These are phyloP conservation scores for Leptobrachium leishanense DNA, from an alignment of 2,113 vertebrate species.

Conservation along the genomic window DNA sequence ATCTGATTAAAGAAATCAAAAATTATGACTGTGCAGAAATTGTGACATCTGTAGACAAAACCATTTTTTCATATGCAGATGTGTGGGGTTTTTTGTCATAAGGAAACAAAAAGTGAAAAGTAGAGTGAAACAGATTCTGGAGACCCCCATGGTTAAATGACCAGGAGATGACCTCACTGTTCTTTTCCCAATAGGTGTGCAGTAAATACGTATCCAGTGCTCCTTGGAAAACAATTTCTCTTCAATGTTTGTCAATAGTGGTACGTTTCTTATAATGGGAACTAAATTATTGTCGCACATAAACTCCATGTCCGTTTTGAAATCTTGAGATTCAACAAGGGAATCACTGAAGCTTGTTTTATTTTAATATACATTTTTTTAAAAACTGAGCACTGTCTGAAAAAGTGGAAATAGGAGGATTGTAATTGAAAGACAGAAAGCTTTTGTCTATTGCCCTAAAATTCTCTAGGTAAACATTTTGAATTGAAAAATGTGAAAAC, in stretches of 20 bases:
- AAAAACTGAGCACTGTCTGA: not conserved
- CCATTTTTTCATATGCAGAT: conserved; percentile 48
- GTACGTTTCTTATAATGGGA: conserved; percentile 2
- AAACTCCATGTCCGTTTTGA: not conserved
- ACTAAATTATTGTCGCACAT: not conserved
- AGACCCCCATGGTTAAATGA: conserved; percentile 44
- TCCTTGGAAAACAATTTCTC: conserved; percentile 9
- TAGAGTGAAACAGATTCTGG: conserved; percentile 19
- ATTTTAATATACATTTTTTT: not conserved
- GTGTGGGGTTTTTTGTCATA: not conserved
- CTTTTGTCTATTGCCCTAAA: no score
- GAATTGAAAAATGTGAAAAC: no score
- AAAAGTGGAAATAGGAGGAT: no score
- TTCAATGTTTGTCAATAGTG: conserved; percentile 3
- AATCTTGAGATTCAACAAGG: not conserved
- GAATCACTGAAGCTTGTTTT: not conserved
- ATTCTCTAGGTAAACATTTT: no score
- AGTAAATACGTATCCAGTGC: conserved; percentile 35
- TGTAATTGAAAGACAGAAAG: no score
- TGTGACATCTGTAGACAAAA: conserved; percentile 39
- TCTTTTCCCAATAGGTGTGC: conserved; percentile 47
- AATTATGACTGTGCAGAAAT: conserved; percentile 16
- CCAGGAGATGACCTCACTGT: conserved; percentile 41
- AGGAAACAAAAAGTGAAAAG: conserved; percentile 26
- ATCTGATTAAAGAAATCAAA: conserved; percentile 3